Evolutionary conservation across 2,113 vertebrate genomes (phyloP), one percentile per base, ranked within the genome.

Genomic region (Manacus vitellinus): DNA sequence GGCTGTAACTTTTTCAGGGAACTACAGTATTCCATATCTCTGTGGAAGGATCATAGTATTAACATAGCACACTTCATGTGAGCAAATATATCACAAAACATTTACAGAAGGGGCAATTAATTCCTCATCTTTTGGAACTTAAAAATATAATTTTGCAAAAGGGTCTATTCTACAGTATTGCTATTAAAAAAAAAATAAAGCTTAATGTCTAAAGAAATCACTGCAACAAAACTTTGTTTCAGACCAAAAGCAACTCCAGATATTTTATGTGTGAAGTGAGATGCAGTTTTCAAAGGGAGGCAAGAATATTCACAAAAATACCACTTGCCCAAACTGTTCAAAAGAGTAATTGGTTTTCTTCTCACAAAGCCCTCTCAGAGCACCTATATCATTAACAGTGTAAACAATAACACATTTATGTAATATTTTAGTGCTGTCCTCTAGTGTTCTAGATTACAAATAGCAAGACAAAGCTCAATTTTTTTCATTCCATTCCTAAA

Each of bases 401-500:
- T 92, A 89, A 96, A 97, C 95, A 93, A 95, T 71, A 94, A 88
- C 61, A 71, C 24, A 78, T 79, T 73, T 66, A 93, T 93, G 92
- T 65, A 96, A 95, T 96, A 97, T 92, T 89, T 95, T 89, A 97
- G 96, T 97, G 97, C 97, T 97, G 95, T 95, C 97, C 96, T 97
- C 97, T 98, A 97, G 97, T 90, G 97, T 98, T 96, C 87, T 79
- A 74, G 35, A 31, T 76, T 55, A 89, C 73, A 96, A 97, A 97
- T 15, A 97, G 66, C 97, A 97, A 88, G 79, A 24, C 33, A 77
- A 72, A 82, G 20, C 8, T 86, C 47, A 20, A 5, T 17, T 33
- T 44, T 44, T 71, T 61, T 46, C 37, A 35, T 76, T 72, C 56
- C 14, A 49, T 68, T 90, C 41, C 61, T 46, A n/a, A 74, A 56